These are phyloP conservation scores for Cyanoliseus patagonus DNA, from an alignment of 2,113 vertebrate species.

Conservation along the genomic window DNA sequence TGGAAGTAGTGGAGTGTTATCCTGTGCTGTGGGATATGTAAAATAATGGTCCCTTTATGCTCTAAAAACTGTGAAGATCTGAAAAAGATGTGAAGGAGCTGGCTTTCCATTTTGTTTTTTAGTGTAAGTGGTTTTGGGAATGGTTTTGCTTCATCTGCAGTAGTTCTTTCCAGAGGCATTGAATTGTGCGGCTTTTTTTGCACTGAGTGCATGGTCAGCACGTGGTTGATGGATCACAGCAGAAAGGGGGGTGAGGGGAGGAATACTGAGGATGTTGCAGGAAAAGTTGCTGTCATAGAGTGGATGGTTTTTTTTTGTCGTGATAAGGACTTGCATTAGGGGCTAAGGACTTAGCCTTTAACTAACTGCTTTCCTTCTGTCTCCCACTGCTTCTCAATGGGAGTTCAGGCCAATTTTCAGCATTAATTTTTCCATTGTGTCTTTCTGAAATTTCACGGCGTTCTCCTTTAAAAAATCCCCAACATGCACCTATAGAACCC, in stretches of 20 bases:
- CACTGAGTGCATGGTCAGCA: background rate
- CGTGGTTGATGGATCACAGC: rapidly evolving
- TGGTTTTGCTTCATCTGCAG: background rate
- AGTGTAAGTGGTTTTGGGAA: background rate
- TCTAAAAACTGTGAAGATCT: background rate
- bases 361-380: background rate
- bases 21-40: rapidly evolving
- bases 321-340: background rate
- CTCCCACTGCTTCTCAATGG: rapidly evolving
- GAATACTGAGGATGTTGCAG: background rate
- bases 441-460: background rate
- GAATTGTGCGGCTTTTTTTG: background rate
- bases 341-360: background rate
- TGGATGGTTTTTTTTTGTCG: background rate
- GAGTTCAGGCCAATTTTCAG: background rate
- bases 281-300: background rate
- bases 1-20: background rate
- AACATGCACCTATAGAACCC: background rate
- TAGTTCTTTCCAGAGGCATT: background rate
- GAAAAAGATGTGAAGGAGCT: background rate
- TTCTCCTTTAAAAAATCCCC: background rate
- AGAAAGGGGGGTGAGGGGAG: background rate
- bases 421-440: background rate
- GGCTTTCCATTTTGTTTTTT: background rate
- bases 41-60: background rate